Evolutionary conservation across 2,797 vertebrate genomes (phyloP).

Genomic region (Rachycentron canadum): DNA sequence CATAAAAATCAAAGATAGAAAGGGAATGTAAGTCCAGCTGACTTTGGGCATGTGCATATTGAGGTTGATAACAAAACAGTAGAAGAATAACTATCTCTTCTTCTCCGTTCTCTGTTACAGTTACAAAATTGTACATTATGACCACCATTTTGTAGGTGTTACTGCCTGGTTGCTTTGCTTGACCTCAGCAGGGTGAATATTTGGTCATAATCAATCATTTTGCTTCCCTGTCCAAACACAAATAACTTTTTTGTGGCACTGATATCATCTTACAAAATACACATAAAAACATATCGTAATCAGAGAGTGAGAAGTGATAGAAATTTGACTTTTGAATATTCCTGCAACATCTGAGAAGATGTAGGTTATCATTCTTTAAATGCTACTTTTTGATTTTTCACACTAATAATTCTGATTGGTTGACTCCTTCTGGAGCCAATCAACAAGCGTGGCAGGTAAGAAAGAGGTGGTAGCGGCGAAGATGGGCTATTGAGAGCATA

Average conservation of each 20-base stretch:
- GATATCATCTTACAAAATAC: background rate
- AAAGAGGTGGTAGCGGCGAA: conserved; percentile 11
- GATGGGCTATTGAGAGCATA: conserved; percentile 15
- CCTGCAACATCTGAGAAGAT: background rate
- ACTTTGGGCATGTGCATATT: background rate
- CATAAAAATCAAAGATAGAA: background rate
- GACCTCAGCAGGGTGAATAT: background rate
- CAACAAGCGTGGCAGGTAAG: background rate
- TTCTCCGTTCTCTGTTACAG: background rate
- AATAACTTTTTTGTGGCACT: background rate
- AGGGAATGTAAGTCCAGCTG: background rate
- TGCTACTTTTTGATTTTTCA: background rate
- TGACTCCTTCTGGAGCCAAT: no score
- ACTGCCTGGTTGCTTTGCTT: background rate
- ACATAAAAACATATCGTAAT: background rate
- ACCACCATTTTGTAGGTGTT: background rate
- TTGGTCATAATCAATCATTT: background rate
- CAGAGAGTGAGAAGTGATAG: background rate
- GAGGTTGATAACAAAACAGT: background rate
- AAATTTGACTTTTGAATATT: background rate
- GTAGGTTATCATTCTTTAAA: background rate
- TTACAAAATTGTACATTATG: background rate
- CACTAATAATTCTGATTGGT: conserved; percentile 1
- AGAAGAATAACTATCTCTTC: no score
- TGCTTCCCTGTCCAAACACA: background rate